Evolutionary conservation across 2,113 vertebrate genomes (phyloP), one percentile per base, ranked within the genome.

Genomic region (Bufo gargarizans): DNA sequence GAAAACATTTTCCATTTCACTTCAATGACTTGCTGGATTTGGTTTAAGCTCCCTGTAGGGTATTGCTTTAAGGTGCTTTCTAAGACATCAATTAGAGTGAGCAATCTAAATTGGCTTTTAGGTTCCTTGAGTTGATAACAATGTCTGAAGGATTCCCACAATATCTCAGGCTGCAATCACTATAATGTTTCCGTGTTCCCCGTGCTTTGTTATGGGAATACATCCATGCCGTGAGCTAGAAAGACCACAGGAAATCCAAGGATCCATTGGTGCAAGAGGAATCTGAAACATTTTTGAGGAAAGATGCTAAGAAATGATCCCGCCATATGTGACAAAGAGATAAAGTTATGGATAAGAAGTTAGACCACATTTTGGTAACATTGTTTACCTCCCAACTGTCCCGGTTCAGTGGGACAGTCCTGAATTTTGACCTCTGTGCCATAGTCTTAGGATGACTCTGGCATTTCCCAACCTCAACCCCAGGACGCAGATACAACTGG

Each of bases 1-100:
- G 77, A 50, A 56, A 19, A 56, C 77, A 78, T 56, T 78, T 78
- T 78, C 77, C 50, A 78, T 78, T 56, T 22, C 77, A 55, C 77
- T 55, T 56, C 49, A 78, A 78, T 78, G 55, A 78, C 77, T 78
- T 56, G 12, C 10, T 50, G 77, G 77, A 56, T 22, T 78, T 22
- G 50, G 20, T 14, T 22, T 56, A 22, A 22, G 19, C 50, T 56
- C 4, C 77, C 49, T n/a, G 13, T 17, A 50, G 74, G 74, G 49
- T 53, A 49, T 53, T 77, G 47, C 74, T 50, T 50, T 77, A 77
- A 77, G 74, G 74, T 78, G 49, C 77, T 56, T 14, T 78, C 77
- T 78, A 56, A 78, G 77, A 78, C 20, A 14, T 78, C 49, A 55
- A 55, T 56, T 78, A 56, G 77, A 56, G 20, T 22, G 7, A 55